A percentile compares a stretch with the other conserved stretches of the same genome.
phyloP scores from a whole-genome alignment of 2,797 vertebrate genomes.

The Glyptemys insculpta region DNA sequence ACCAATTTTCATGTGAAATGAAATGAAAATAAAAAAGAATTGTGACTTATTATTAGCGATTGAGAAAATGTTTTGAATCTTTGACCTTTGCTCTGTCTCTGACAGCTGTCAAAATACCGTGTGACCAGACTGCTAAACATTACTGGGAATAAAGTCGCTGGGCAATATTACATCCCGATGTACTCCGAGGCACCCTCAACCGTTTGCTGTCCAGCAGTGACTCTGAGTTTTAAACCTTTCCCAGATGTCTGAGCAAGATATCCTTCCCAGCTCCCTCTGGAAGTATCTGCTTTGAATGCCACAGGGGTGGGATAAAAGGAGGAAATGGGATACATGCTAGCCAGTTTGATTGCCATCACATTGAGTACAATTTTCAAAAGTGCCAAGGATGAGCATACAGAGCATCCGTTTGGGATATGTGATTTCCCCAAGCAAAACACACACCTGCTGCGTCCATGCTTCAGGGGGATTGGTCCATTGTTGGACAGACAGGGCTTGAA shows the following conservation, averaged over 20 bases:
- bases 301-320: no score
- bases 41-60: background rate
- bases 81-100: fast-evolving
- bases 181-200: background rate
- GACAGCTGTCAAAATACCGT: background rate
- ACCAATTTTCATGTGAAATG: background rate
- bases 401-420: no score
- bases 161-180: background rate
- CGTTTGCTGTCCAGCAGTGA: background rate
- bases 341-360: no score
- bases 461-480: no score
- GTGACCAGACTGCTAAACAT: background rate
- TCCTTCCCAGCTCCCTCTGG: background rate
- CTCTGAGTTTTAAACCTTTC: background rate
- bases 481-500: no score
- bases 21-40: background rate
- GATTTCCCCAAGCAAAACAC: no score
- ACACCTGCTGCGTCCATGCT: no score
- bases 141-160: background rate
- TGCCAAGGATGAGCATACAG: no score
- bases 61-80: fast-evolving
- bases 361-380: no score
- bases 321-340: no score
- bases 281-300: no score
- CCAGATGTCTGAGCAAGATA: no score